Evolutionary conservation across 2,797 vertebrate species (phyloP).

Genomic region (Macroramphosus scolopax): DNA sequence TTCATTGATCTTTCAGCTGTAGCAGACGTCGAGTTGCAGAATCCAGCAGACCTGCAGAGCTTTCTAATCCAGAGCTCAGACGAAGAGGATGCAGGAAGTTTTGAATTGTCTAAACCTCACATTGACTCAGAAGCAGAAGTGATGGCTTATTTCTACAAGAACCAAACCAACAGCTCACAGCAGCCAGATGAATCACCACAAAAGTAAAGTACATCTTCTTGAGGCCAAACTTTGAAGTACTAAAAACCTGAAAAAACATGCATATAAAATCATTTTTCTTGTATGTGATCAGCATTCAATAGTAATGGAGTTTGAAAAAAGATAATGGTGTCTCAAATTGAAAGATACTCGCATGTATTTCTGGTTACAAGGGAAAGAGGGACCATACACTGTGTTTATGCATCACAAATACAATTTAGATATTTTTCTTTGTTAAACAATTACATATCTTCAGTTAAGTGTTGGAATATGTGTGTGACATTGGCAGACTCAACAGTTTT

Average conservation of each 20-base stretch:
- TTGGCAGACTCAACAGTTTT: no score
- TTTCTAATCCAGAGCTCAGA: slow-evolving; percentile 76
- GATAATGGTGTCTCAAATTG: not conserved
- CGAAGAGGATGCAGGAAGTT: slow-evolving; percentile 53
- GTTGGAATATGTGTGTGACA: no score
- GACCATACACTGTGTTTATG: no score
- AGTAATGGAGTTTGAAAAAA: not conserved
- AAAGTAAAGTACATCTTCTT: slow-evolving; percentile 46
- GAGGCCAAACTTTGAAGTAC: not conserved
- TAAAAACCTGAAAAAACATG: not conserved
- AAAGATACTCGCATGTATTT: not conserved
- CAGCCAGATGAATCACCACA: slow-evolving; percentile 25
- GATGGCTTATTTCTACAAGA: slow-evolving; percentile 70
- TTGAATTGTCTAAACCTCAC: slow-evolving; percentile 57
- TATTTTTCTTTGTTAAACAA: no score
- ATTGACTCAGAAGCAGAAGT: slow-evolving; percentile 72
- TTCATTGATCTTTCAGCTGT: slow-evolving; percentile 31
- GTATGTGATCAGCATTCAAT: no score
- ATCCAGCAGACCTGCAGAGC: slow-evolving; percentile 58
- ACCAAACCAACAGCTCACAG: not conserved
- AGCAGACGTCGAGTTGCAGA: slow-evolving; percentile 54
- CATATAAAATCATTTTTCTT: not conserved
- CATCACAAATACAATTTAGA: no score
- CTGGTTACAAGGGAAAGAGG: not conserved
- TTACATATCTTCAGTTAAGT: no score